Evolutionary conservation across 2,888 invertebrate species (phyloP), one percentile per base, ranked within the genome.

Genomic region (Rotaria magnacalcarata): DNA sequence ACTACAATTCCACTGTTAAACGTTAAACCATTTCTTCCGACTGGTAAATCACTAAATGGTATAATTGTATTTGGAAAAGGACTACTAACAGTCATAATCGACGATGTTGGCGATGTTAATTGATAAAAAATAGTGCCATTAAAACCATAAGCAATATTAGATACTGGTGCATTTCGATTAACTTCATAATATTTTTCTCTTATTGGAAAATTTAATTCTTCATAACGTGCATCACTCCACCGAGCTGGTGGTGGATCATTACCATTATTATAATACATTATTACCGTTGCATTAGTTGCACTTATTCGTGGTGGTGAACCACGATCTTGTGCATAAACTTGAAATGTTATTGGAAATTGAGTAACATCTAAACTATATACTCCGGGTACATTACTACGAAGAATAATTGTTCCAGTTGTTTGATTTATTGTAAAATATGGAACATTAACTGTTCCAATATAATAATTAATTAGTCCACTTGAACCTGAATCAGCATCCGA

Each of bases 391-490:
- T 0, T n/a, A n/a, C 4, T 4, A 47, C 24, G 43, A n/a, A 47
- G 47, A 11, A 80, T 80, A 80, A 80, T 80, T 80, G 47, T 47
- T 11, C 80, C 80, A 8, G 80, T 80, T n/a, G 80, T 80, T 47
- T 80, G 80, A 80, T 80, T 47, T 47, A 80, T 80, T 47, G 80
- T 47, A 80, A 80, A 80, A 80, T 80, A 80, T 47, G 47, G 47
- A 8, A 80, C 80, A 24, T 11, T 24, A 14, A 47, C 8, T 21
- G 80, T 80, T 47, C 80, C 80, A 24, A 80, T 80, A 80, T 47
- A 80, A 47, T 80, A 80, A 47, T 47, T 47, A n/a, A 80, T 80
- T 7, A 14, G 0, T 4, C 80, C 80, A 47, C 47, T 80, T 24
- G 2, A 10, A 47, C 43, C 80, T 24, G 47, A 47, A 80, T 80